Conservation (phyloP, 1,140 invertebrate species). For the Cotesia chilonis region DNA sequence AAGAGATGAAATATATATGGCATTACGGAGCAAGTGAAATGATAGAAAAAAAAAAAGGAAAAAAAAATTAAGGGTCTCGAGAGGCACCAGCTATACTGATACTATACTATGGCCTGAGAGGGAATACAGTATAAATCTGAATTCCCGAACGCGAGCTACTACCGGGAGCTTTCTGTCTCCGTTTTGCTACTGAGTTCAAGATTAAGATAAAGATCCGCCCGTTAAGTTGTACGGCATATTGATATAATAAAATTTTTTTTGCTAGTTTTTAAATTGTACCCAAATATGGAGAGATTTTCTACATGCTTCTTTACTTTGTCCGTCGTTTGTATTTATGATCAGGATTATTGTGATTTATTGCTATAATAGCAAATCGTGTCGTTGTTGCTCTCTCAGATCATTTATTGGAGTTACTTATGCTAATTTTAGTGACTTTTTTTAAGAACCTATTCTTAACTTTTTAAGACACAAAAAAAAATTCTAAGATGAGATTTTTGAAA, state of each 20-base stretch:
- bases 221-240: conserved; percentile 15
- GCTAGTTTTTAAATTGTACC: no score
- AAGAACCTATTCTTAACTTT: no score
- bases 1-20: conserved; percentile 33
- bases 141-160: conserved; percentile 44
- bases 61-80: conserved; percentile 50
- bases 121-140: conserved; percentile 63
- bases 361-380: no score
- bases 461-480: no score
- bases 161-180: conserved; percentile 38
- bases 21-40: conserved; percentile 19
- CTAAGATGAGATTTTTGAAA: no score
- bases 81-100: conserved; percentile 47
- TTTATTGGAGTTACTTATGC: no score
- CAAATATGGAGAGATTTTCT: no score
- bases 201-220: conserved; percentile 57
- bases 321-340: no score
- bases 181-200: conserved; percentile 39
- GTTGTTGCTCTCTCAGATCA: no score
- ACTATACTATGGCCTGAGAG: neutral
- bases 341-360: no score
- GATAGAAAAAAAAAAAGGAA: conserved; percentile 24
- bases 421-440: no score
- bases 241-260: conserved; percentile 1
- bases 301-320: no score